Conservation (phyloP, 2,888 invertebrate species). For the Tuta absoluta region DNA sequence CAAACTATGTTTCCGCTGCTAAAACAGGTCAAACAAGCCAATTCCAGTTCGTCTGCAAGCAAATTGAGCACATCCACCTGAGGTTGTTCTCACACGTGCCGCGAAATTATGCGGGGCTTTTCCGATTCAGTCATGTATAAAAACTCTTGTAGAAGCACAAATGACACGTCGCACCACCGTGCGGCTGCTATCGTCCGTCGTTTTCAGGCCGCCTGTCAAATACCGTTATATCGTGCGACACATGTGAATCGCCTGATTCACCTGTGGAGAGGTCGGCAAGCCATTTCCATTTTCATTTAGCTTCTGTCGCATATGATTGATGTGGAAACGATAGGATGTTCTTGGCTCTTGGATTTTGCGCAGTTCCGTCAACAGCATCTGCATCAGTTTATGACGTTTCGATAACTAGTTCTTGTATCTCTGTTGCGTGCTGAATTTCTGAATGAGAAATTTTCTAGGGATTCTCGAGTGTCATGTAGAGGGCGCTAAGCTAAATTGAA, state of each 20-base stretch:
- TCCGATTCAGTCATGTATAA: too few species aligned
- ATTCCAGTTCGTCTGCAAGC: conserved; percentile 13
- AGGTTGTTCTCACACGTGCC: too few species aligned
- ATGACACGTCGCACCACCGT: too few species aligned
- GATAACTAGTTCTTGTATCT: not conserved
- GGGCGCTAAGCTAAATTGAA: too few species aligned
- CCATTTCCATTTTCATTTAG: conserved; percentile 51
- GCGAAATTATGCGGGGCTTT: too few species aligned
- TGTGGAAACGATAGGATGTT: conserved; percentile 28
- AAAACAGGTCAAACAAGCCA: conserved; percentile 17
- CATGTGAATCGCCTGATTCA: not conserved
- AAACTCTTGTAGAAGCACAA: too few species aligned
- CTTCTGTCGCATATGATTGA: conserved; percentile 48
- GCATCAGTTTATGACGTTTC: conserved; percentile 4
- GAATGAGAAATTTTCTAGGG: too few species aligned
- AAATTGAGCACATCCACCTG: conserved; percentile 15
- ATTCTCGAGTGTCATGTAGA: too few species aligned
- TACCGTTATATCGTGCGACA: too few species aligned
- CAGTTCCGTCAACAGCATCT: conserved; percentile 9
- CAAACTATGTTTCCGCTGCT: conserved; percentile 1
- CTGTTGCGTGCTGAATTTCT: not conserved
- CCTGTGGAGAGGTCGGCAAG: conserved; percentile 1
- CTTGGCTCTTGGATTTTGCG: not conserved
- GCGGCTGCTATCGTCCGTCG: too few species aligned
- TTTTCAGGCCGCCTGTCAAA: too few species aligned